Percentiles rank a stretch among this genome's conserved stretches.
phyloP scores from a whole-genome alignment of 2,113 vertebrate species.

The Corydoras maculifer region DNA sequence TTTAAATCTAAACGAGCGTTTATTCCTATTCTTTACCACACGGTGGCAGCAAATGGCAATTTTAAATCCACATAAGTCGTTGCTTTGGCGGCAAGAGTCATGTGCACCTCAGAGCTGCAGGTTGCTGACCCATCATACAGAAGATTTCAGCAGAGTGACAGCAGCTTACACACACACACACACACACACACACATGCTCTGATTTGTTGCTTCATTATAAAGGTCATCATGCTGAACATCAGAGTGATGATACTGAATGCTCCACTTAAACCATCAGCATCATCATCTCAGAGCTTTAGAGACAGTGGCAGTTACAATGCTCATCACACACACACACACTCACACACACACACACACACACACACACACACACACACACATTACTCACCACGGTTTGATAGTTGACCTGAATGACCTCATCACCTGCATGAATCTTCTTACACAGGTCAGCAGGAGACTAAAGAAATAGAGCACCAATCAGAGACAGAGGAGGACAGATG shows the following conservation, averaged over 20 bases:
- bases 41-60: too few species aligned
- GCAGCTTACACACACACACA: neutral
- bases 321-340: neutral
- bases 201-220: neutral
- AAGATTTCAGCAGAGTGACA: too few species aligned
- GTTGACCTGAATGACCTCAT: constrained; percentile 52
- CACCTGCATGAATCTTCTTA: constrained; percentile 51
- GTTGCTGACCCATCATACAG: too few species aligned
- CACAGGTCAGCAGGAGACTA: constrained; percentile 51
- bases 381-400: constrained; percentile 48
- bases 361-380: neutral
- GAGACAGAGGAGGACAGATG: neutral
- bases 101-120: too few species aligned
- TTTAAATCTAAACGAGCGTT: too few species aligned
- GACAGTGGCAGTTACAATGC: neutral
- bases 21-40: too few species aligned
- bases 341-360: constrained; percentile 3
- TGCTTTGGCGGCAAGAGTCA: too few species aligned
- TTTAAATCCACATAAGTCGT: too few species aligned
- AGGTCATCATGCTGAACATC: too few species aligned
- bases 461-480: neutral
- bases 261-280: too few species aligned
- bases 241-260: too few species aligned
- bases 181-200: constrained; percentile 12
- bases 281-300: too few species aligned